A percentile compares a stretch with the other conserved stretches of the same genome.
phyloP scores from a whole-genome alignment of 2,113 vertebrate genomes.

The Daboia siamensis region DNA sequence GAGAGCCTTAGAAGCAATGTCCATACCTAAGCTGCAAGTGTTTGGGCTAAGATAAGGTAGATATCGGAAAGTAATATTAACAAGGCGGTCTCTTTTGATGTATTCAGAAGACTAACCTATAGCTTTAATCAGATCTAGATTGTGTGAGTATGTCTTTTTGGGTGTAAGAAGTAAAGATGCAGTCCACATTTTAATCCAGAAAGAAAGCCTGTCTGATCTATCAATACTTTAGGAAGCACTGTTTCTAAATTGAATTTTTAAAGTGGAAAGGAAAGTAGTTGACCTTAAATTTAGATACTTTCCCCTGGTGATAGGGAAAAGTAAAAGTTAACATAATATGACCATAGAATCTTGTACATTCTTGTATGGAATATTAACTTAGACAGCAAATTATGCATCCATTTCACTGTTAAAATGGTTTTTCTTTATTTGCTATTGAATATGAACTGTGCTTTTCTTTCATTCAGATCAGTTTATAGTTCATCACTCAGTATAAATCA shows the following conservation, averaged over 20 bases:
- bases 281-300: background rate
- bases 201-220: background rate
- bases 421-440: slow-evolving; percentile 35
- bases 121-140: background rate
- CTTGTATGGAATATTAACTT: fast-evolving
- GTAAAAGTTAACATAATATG: background rate
- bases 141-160: background rate
- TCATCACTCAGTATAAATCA: slow-evolving; percentile 47
- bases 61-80: background rate
- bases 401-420: slow-evolving; percentile 31
- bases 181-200: background rate
- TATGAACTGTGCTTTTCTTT: background rate
- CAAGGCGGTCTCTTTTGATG: background rate
- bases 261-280: background rate
- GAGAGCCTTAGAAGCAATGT: background rate
- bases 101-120: background rate
- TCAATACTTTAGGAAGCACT: background rate
- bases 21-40: background rate
- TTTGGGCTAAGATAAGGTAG: background rate
- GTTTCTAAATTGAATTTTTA: background rate
- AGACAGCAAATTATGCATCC: background rate
- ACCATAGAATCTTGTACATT: background rate
- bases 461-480: slow-evolving; percentile 50
- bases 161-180: background rate
- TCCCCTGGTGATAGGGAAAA: background rate